phyloP scores from a whole-genome alignment of 92 coral and sea anemone species.

The Actinernus sp. region DNA sequence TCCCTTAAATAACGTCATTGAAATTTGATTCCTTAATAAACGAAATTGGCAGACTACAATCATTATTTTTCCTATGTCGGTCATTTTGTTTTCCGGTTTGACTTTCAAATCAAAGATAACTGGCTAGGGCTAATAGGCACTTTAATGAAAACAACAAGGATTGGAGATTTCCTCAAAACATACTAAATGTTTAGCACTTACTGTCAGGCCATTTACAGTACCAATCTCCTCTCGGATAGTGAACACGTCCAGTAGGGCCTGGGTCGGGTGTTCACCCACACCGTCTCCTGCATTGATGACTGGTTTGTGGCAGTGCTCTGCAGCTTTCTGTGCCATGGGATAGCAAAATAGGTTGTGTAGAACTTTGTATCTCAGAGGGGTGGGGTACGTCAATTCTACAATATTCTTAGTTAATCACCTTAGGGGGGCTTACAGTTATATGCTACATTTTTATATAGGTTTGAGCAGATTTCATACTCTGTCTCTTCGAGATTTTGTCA shows the following conservation, averaged over 20 bases:
- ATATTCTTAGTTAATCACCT: neutral
- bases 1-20: too few species aligned
- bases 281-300: slow-evolving; percentile 99
- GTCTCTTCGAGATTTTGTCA: too few species aligned
- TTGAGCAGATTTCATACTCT: too few species aligned
- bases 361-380: neutral
- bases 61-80: too few species aligned
- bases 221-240: slow-evolving; percentile 99
- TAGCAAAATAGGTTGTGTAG: neutral
- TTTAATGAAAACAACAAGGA: too few species aligned
- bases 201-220: slow-evolving; percentile 96
- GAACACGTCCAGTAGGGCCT: slow-evolving; percentile 96
- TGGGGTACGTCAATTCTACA: neutral
- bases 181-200: slow-evolving; percentile 20
- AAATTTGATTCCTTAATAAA: too few species aligned
- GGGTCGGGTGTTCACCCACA: slow-evolving; percentile 99
- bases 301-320: slow-evolving; percentile 91
- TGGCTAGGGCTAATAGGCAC: too few species aligned
- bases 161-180: too few species aligned
- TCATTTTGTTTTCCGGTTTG: too few species aligned
- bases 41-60: too few species aligned
- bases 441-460: neutral
- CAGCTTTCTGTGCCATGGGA: slow-evolving; percentile 71
- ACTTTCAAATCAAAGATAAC: too few species aligned
- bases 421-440: neutral